These are phyloP conservation scores for Lepus townsendii DNA, from an alignment of 2,797 vertebrate genomes.

Conservation along the genomic window DNA sequence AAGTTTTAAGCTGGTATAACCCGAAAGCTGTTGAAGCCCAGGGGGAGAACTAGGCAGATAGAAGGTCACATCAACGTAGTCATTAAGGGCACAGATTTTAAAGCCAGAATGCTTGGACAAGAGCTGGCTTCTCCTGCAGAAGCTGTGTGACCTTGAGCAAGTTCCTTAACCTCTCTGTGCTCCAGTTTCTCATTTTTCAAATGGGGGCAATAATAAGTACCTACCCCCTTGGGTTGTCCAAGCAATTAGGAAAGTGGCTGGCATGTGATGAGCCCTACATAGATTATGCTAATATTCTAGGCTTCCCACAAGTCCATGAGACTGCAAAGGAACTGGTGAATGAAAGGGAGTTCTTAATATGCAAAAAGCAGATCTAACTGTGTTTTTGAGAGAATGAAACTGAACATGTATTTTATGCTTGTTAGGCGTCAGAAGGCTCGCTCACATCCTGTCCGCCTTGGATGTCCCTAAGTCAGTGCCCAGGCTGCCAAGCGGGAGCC, in stretches of 20 bases:
- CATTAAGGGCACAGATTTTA: background rate
- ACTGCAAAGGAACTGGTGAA: constrained; percentile 45
- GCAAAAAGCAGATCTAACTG: background rate
- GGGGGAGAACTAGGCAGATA: background rate
- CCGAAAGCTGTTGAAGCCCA: background rate
- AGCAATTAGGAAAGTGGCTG: background rate
- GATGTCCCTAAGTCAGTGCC: constrained; percentile 22
- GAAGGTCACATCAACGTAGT: background rate
- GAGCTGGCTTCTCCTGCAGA: background rate
- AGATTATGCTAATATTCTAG: constrained; percentile 37
- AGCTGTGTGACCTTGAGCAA: constrained; percentile 49
- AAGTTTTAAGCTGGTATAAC: constrained; percentile 33
- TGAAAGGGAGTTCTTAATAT: constrained; percentile 56
- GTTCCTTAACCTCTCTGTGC: constrained; percentile 58
- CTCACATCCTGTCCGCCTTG: background rate
- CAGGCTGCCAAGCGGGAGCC: constrained; percentile 29
- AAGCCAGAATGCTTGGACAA: background rate
- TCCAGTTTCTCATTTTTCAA: constrained; percentile 58
- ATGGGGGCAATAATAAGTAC: background rate
- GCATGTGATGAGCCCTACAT: constrained; percentile 8
- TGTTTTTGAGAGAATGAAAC: constrained; percentile 50
- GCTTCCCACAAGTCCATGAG: constrained; percentile 15
- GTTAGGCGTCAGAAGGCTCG: constrained; percentile 8
- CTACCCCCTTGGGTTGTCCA: constrained; percentile 13
- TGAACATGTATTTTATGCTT: constrained; percentile 7